Conservation (phyloP, 1,140 invertebrate species). For the Telenomus remus region DNA sequence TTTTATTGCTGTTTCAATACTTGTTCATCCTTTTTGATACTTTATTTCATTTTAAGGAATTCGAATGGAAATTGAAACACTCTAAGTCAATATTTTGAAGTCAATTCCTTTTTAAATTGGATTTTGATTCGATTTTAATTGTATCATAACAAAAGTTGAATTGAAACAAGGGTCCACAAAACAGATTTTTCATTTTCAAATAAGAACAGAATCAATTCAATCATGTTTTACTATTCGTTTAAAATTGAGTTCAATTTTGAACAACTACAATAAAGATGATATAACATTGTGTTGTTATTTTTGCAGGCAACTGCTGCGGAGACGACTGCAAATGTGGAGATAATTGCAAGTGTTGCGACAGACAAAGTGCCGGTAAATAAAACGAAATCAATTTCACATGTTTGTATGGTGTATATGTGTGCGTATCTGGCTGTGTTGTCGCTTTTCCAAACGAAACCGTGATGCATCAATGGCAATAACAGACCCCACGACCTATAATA, state of each 20-base stretch:
- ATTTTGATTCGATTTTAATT: too few relatives aligned
- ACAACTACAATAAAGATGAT: too few relatives aligned
- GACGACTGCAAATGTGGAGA: slow-evolving; percentile 66
- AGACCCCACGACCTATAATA: slow-evolving; percentile 7
- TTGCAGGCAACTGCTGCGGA: slow-evolving; percentile 63
- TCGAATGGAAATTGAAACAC: too few relatives aligned
- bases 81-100: too few relatives aligned
- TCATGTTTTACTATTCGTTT: too few relatives aligned
- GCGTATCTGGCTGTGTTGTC: background rate
- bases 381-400: background rate
- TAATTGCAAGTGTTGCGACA: slow-evolving; percentile 66
- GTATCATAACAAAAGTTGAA: slow-evolving; percentile 28
- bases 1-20: too few relatives aligned
- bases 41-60: too few relatives aligned
- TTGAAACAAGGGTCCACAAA: slow-evolving; percentile 21
- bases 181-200: too few relatives aligned
- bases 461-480: slow-evolving; percentile 26
- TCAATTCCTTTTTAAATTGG: too few relatives aligned
- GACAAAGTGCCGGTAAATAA: slow-evolving; percentile 63
- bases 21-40: too few relatives aligned
- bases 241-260: too few relatives aligned
- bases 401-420: background rate
- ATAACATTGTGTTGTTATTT: background rate
- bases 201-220: too few relatives aligned
- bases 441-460: slow-evolving; percentile 10